phyloP scores from a whole-genome alignment of 2,113 vertebrate genomes.

The Anser brachyrhynchus region DNA sequence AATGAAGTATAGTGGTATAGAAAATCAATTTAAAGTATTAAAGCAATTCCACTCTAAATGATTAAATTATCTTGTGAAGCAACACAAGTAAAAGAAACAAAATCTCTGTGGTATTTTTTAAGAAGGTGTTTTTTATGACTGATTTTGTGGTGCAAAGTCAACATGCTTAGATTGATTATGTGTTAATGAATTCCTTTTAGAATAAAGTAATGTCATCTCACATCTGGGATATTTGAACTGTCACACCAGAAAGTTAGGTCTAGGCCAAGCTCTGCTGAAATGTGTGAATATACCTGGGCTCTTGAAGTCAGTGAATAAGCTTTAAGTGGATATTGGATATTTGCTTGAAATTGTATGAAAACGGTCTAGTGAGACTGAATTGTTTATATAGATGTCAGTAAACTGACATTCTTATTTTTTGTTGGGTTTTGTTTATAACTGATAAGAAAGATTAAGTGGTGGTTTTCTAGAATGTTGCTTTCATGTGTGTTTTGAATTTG shows the following conservation, averaged over 20 bases:
- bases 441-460: neutral
- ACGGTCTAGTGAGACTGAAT: neutral
- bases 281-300: neutral
- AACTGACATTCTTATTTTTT: neutral
- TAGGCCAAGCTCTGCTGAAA: neutral
- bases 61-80: neutral
- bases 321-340: neutral
- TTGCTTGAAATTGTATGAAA: neutral
- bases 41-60: neutral
- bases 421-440: neutral
- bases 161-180: neutral
- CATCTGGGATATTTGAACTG: neutral
- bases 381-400: neutral
- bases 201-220: neutral
- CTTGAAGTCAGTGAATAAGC: neutral
- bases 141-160: neutral
- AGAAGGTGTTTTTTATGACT: neutral
- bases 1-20: neutral
- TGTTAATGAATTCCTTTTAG: neutral
- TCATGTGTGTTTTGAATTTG: neutral
- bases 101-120: accelerated
- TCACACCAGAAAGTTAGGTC: neutral
- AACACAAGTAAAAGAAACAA: neutral
- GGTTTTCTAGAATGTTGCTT: neutral
- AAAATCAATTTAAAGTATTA: neutral